Conservation (phyloP, 2,113 vertebrate genomes). For the Macroglossus sobrinus region DNA sequence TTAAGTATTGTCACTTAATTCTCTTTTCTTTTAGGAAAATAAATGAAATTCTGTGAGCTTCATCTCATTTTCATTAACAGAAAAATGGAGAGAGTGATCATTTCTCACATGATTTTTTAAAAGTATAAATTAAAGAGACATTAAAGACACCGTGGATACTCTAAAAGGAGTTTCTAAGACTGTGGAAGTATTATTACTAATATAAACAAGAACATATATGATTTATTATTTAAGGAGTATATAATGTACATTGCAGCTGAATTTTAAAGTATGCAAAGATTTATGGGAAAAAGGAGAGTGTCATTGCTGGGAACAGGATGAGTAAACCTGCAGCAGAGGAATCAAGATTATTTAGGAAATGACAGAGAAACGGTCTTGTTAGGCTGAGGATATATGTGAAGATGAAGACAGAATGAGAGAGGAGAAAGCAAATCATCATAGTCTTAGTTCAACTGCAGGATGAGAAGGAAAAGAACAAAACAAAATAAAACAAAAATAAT, state of each 20-base stretch:
- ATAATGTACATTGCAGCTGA: neutral
- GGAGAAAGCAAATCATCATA: neutral
- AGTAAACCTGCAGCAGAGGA: neutral
- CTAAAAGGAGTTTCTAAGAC: neutral
- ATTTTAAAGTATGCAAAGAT: neutral
- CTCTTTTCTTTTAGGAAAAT: neutral
- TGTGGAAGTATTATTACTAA: neutral
- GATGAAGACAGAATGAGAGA: neutral
- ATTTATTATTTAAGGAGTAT: neutral
- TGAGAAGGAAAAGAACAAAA: neutral
- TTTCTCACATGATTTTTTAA: neutral
- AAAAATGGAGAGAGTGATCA: neutral
- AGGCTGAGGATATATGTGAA: neutral
- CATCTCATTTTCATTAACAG: neutral
- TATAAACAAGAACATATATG: neutral
- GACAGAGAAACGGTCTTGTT: neutral
- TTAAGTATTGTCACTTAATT: neutral
- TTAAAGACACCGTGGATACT: neutral
- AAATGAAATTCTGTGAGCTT: neutral
- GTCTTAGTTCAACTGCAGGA: neutral
- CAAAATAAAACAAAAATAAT: neutral
- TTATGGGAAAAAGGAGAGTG: fast-evolving
- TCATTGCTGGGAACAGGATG: neutral
- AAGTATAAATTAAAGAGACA: neutral
- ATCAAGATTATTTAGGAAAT: neutral